Evolutionary conservation across 1,140 invertebrate species (phyloP).

Genomic region (Euwallacea fornicatus): DNA sequence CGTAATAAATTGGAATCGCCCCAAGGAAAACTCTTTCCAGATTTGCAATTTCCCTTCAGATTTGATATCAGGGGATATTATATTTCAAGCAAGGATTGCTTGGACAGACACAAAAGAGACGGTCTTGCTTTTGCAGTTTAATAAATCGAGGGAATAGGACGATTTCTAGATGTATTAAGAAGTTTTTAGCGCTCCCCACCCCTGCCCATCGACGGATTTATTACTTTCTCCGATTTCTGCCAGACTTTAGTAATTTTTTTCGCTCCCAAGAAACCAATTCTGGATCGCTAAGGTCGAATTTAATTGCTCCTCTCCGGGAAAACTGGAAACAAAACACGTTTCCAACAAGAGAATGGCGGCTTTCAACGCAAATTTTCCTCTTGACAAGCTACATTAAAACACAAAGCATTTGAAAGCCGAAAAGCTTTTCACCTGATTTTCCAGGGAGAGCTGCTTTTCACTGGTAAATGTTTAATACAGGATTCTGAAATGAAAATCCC

Average conservation of each 20-base stretch:
- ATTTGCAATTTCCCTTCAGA: slow-evolving; percentile 6
- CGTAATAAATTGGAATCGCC: slow-evolving; percentile 3
- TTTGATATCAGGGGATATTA: neutral
- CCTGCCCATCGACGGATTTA: too few relatives aligned
- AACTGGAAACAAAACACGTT: too few relatives aligned
- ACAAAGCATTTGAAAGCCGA: too few relatives aligned
- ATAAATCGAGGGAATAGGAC: neutral
- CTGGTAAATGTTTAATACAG: slow-evolving; percentile 3
- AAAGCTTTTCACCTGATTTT: too few relatives aligned
- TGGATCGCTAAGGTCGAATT: too few relatives aligned
- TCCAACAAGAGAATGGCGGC: too few relatives aligned
- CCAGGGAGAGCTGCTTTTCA: neutral
- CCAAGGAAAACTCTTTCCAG: slow-evolving; percentile 3
- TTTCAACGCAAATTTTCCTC: too few relatives aligned
- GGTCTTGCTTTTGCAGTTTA: neutral
- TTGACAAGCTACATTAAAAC: too few relatives aligned
- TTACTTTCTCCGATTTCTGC: too few relatives aligned
- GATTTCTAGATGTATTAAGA: neutral
- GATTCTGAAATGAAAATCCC: slow-evolving; percentile 6
- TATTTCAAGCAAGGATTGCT: neutral
- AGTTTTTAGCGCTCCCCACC: neutral
- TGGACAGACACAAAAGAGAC: neutral
- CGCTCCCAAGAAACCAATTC: too few relatives aligned
- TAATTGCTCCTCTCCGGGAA: too few relatives aligned
- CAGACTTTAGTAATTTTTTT: too few relatives aligned